Evolutionary conservation across 2,888 invertebrate species (phyloP).

Genomic region (Cosmopolites sordidus): DNA sequence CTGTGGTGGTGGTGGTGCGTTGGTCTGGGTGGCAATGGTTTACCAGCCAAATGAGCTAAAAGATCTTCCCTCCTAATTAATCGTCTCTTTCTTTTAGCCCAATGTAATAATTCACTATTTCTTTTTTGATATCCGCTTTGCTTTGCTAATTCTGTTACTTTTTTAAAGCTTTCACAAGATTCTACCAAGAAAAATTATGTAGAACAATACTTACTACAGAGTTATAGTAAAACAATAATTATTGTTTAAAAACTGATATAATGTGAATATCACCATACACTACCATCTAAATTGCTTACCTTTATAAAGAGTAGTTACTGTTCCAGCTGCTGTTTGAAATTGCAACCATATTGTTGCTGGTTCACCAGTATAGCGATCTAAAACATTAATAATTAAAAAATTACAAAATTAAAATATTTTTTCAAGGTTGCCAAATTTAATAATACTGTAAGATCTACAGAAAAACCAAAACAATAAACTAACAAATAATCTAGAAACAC

Average conservation of each 20-base stretch:
- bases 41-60: constrained; percentile 70
- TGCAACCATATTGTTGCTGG: constrained; percentile 69
- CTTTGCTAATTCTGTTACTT: constrained; percentile 64
- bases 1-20: constrained; percentile 47
- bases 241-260: neutral
- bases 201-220: neutral
- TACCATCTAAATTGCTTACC: too few relatives aligned
- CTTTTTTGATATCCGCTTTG: constrained; percentile 70
- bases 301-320: constrained; percentile 73
- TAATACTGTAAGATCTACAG: too few relatives aligned
- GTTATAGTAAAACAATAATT: constrained; percentile 3
- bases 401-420: neutral
- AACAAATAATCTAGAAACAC: too few relatives aligned
- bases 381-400: constrained; percentile 35
- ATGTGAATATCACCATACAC: neutral
- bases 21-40: constrained; percentile 58
- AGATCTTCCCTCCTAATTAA: constrained; percentile 73
- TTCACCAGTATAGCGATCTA: constrained; percentile 59
- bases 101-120: constrained; percentile 69
- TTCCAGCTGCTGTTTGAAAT: constrained; percentile 75
- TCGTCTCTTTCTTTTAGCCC: constrained; percentile 68
- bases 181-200: constrained; percentile 50
- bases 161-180: constrained; percentile 66
- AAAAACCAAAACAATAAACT: too few relatives aligned
- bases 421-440: too few relatives aligned